A percentile compares a stretch with the other conserved stretches of the same genome.
phyloP scores from a whole-genome alignment of 2,113 vertebrate species.

The Sander vitreus region DNA sequence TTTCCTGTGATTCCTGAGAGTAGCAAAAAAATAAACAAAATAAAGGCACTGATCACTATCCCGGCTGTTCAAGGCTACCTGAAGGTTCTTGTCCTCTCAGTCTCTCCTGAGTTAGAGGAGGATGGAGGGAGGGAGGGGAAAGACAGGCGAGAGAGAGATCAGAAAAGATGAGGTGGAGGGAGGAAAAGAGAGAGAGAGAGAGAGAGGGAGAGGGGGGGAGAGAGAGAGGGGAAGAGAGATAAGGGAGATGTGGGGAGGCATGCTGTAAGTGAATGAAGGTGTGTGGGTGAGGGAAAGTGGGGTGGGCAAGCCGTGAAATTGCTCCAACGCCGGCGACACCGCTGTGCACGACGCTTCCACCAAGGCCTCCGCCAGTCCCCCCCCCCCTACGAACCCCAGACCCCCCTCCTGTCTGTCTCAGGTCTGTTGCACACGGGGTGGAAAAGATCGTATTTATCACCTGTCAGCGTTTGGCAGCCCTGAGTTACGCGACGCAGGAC shows the following conservation, averaged over 20 bases:
- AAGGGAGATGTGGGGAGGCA: slow-evolving; percentile 65
- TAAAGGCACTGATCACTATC: slow-evolving; percentile 67
- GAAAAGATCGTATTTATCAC: slow-evolving; percentile 99
- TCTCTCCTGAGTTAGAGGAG: slow-evolving; percentile 55
- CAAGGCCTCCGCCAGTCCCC: slow-evolving; percentile 77
- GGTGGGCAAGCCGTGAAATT: slow-evolving; percentile 90
- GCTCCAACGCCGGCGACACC: slow-evolving; percentile 78
- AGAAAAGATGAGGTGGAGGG: slow-evolving; percentile 42
- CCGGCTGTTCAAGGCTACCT: slow-evolving; percentile 74
- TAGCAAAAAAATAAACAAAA: slow-evolving; percentile 38
- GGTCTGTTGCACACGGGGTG: slow-evolving; percentile 91
- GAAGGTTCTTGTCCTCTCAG: slow-evolving; percentile 64
- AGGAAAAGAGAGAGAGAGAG: slow-evolving; percentile 20
- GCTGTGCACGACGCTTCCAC: slow-evolving; percentile 71
- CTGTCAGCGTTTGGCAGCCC: slow-evolving; percentile 98
- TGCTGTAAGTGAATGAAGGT: slow-evolving; percentile 75
- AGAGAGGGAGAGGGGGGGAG: slow-evolving; percentile 29
- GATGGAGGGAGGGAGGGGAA: slow-evolving; percentile 20
- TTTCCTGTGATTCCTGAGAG: slow-evolving; percentile 64
- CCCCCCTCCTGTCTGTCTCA: slow-evolving; percentile 71
- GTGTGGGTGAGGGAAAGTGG: slow-evolving; percentile 65
- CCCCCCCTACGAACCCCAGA: slow-evolving; percentile 52
- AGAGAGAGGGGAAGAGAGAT: slow-evolving; percentile 58
- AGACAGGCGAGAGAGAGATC: slow-evolving; percentile 27
- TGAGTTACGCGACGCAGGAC: slow-evolving; percentile 99